phyloP scores from a whole-genome alignment of 2,888 invertebrate species.

The Microchrysa polita region DNA sequence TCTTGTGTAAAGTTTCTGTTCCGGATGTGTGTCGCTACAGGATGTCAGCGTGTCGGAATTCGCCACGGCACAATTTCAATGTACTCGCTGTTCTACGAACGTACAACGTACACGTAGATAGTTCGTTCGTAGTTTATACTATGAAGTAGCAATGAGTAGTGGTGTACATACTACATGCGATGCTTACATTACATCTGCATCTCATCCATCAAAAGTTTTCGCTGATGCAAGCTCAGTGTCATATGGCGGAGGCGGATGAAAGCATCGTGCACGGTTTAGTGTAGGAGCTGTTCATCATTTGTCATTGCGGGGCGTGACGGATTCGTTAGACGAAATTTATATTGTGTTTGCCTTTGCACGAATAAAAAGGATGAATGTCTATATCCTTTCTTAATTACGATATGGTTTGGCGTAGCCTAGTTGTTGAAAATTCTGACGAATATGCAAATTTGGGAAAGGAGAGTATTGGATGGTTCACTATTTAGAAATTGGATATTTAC shows the following conservation, averaged over 20 bases:
- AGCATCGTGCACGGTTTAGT: not conserved
- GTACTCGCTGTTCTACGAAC: too few relatives aligned
- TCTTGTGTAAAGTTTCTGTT: conserved; percentile 31
- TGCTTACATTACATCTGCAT: conserved; percentile 35
- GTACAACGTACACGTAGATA: too few relatives aligned
- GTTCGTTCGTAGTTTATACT: too few relatives aligned
- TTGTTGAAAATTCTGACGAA: not conserved
- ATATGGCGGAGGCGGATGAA: conserved; percentile 24
- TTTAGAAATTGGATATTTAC: too few relatives aligned
- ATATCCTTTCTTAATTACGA: conserved; percentile 21
- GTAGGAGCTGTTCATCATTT: conserved; percentile 11
- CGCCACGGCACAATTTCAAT: conserved; percentile 18
- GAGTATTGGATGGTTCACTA: too few relatives aligned
- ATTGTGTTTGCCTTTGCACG: not conserved
- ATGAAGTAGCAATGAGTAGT: too few relatives aligned
- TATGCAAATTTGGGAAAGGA: too few relatives aligned
- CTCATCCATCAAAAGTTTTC: conserved; percentile 35
- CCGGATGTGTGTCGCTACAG: conserved; percentile 14
- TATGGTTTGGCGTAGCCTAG: not conserved
- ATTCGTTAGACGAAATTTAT: conserved; percentile 11
- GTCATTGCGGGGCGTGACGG: conserved; percentile 7
- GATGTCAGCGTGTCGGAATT: conserved; percentile 37
- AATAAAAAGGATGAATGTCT: too few relatives aligned
- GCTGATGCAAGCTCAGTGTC: conserved; percentile 22
- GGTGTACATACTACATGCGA: too few relatives aligned